Evolutionary conservation across 1,140 invertebrate genomes (phyloP).

Genomic region (Cydia splendana): DNA sequence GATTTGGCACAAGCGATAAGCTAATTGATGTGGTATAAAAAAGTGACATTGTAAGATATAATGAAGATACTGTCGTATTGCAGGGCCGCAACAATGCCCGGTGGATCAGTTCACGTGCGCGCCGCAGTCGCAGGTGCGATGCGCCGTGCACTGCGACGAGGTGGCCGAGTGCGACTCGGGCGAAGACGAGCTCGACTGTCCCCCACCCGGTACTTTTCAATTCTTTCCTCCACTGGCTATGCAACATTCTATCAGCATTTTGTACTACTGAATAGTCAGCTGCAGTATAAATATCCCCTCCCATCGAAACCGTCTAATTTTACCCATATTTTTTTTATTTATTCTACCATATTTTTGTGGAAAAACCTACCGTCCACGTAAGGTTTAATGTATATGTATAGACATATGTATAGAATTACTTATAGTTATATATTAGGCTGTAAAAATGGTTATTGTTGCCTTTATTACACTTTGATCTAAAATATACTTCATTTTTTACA

Average conservation of each 20-base stretch:
- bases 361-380: too few species aligned
- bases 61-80: slow-evolving; percentile 19
- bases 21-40: background rate
- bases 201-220: background rate
- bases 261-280: too few species aligned
- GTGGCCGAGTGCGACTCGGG: slow-evolving; percentile 85
- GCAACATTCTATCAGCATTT: background rate
- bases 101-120: slow-evolving; percentile 53
- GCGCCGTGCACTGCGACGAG: slow-evolving; percentile 83
- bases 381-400: too few species aligned
- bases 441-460: background rate
- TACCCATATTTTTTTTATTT: too few species aligned
- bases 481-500: background rate
- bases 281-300: too few species aligned
- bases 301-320: too few species aligned
- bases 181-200: slow-evolving; percentile 86
- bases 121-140: slow-evolving; percentile 72
- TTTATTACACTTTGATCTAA: background rate
- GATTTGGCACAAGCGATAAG: background rate
- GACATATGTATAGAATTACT: too few species aligned
- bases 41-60: background rate
- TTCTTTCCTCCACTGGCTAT: background rate
- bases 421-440: too few species aligned
- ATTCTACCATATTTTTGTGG: too few species aligned
- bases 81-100: slow-evolving; percentile 48